Base-by-base conservation (phyloP, 2,888 invertebrate species). In the Slavum lentiscoides region DNA sequence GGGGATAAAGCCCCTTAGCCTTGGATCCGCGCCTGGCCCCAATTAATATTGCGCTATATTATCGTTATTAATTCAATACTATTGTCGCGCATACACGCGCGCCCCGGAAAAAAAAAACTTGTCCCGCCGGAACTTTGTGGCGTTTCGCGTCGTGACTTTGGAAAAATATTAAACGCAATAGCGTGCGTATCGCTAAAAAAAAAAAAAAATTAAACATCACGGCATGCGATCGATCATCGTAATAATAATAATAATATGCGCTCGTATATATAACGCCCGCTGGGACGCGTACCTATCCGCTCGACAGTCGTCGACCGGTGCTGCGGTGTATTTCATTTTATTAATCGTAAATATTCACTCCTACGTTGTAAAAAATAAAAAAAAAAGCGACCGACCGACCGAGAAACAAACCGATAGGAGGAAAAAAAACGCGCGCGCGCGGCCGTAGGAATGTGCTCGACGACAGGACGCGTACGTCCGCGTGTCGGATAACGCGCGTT, bases 341-440 rank as follows among this genome's bases (percentile, higher is more conserved):
- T 62, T 49, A 62, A 61, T 73, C 73, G 61, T 73, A 62, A 73
- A 73, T 30, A 30, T 73, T 62, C 73, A 23, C 73, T 49, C 19
- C 23, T 62, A 49, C 23, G 62, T 49, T 37, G 61, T 70, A 58
- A 66, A 43, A 39, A 66, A 66, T 9, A 9, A 43, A 43, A 6
- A 5, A 43, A 43, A 43, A 2, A 43, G 30, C 30, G 30, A 30
- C 30, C 30, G 30, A 30, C 30, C 30, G 30, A 30, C n/a, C n/a
- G 30, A 43, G 43, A 9, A 43, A 37, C 11, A 4, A 39, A 30
- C 30, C 61, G 5, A 66, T 30, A 30, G 4, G 21, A 59, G 23
- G 8, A 4, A 37, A n/a, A 55, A 58, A 70, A 55, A 37, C 37
- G 37, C 53, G 19, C 69, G n/a, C n/a, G n/a, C n/a, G n/a, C n/a